These are phyloP conservation scores for Leptinotarsa texana DNA, from an alignment of 1,140 invertebrate species.

Conservation along the genomic window DNA sequence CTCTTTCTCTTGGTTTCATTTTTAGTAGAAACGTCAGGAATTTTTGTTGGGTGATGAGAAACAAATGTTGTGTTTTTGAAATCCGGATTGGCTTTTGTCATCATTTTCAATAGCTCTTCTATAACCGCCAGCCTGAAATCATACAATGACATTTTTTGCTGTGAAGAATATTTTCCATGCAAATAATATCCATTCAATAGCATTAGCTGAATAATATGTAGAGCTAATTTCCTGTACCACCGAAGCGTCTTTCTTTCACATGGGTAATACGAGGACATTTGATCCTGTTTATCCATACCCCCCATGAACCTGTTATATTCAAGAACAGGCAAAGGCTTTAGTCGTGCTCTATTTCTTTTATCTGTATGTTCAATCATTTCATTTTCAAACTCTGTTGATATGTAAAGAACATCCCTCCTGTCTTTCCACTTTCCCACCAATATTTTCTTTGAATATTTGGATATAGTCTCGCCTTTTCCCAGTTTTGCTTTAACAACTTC, in stretches of 20 bases:
- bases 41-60: conserved; percentile 9
- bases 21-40: conserved; percentile 9
- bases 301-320: conserved; percentile 50
- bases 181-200: conserved; percentile 29
- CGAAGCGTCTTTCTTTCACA: conserved; percentile 47
- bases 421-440: conserved; percentile 51
- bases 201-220: conserved; percentile 35
- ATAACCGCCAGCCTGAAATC: conserved; percentile 20
- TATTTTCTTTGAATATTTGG: conserved; percentile 38
- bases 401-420: conserved; percentile 48
- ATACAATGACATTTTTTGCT: conserved; percentile 25
- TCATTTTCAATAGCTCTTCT: conserved; percentile 14
- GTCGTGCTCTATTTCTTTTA: conserved; percentile 36
- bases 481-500: conserved; percentile 42
- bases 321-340: conserved; percentile 45
- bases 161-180: conserved; percentile 27
- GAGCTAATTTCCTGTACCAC: conserved; percentile 49
- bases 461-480: conserved; percentile 47
- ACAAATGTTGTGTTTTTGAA: background rate
- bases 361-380: conserved; percentile 40
- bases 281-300: conserved; percentile 48
- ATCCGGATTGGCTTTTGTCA: background rate
- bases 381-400: conserved; percentile 45
- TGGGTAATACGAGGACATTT: conserved; percentile 50
- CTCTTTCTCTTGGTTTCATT: conserved; percentile 25